Evolutionary conservation across 2,888 invertebrate species (phyloP).

Genomic region (Steromphala cineraria): DNA sequence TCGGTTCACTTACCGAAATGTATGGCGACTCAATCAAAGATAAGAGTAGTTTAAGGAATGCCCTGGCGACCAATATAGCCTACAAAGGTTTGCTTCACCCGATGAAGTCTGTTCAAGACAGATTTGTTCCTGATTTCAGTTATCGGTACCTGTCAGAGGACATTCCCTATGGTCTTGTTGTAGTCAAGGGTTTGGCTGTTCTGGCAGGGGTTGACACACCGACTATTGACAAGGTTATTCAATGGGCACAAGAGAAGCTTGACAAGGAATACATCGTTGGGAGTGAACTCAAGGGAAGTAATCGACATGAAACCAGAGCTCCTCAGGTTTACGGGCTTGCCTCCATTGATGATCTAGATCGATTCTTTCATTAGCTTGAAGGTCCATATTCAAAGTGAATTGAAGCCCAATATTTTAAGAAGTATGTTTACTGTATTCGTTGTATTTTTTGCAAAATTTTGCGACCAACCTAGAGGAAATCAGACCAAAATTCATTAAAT

Average conservation of each 20-base stretch:
- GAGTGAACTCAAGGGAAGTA: slow-evolving; percentile 45
- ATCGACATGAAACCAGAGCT: slow-evolving; percentile 22
- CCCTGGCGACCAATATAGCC: slow-evolving; percentile 55
- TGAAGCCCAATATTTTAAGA: too few relatives aligned
- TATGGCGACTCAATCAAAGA: slow-evolving; percentile 55
- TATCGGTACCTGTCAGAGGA: slow-evolving; percentile 59
- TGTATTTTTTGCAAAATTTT: too few relatives aligned
- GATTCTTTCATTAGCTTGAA: too few relatives aligned
- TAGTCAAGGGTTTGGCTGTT: slow-evolving; percentile 56
- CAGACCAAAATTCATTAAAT: too few relatives aligned
- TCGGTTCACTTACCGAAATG: slow-evolving; percentile 52
- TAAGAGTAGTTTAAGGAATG: slow-evolving; percentile 37
- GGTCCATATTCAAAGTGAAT: too few relatives aligned
- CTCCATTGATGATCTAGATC: neutral
- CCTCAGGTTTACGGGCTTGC: neutral
- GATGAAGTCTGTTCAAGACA: slow-evolving; percentile 49
- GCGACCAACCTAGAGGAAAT: too few relatives aligned
- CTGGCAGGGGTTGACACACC: slow-evolving; percentile 56
- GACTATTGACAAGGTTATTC: slow-evolving; percentile 50
- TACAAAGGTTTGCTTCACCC: slow-evolving; percentile 58
- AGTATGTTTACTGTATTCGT: too few relatives aligned
- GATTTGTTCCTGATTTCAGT: slow-evolving; percentile 53
- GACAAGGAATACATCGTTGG: slow-evolving; percentile 55
- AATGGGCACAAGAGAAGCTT: slow-evolving; percentile 54
- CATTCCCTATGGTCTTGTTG: slow-evolving; percentile 56